Evolutionary conservation across 2,797 vertebrate genomes (phyloP).

Genomic region (Calcarius lapponicus): DNA sequence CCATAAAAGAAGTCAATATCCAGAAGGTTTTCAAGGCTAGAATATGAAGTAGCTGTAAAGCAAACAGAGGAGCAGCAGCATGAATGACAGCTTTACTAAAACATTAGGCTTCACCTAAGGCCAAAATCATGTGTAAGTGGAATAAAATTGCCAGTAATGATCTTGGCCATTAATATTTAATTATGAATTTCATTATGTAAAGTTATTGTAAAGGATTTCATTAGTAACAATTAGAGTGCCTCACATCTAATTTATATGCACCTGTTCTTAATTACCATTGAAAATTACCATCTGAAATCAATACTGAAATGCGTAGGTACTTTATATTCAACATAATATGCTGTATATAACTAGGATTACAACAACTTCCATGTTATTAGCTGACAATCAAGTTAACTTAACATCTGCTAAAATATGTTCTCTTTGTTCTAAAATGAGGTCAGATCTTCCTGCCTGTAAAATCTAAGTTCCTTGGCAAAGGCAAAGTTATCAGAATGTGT

Average conservation of each 20-base stretch:
- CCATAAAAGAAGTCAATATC: not conserved
- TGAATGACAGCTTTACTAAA: constrained; percentile 39
- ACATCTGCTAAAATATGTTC: not conserved
- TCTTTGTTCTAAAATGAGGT: not conserved
- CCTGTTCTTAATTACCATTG: constrained; percentile 66
- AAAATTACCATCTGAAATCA: constrained; percentile 40
- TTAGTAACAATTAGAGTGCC: constrained; percentile 69
- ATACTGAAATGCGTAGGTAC: constrained; percentile 45
- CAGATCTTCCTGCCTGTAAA: not conserved
- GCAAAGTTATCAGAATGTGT: not conserved
- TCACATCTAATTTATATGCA: constrained; percentile 64
- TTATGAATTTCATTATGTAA: constrained; percentile 74
- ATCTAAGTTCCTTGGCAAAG: not conserved
- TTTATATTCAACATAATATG: not conserved
- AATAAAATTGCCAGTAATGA: constrained; percentile 63
- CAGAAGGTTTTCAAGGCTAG: not conserved
- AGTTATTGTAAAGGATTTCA: constrained; percentile 64
- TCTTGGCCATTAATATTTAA: constrained; percentile 72
- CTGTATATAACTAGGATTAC: not conserved
- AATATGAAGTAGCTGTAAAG: not conserved
- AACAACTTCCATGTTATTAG: not conserved
- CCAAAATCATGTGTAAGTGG: constrained; percentile 57
- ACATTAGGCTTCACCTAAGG: constrained; percentile 55
- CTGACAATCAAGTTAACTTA: not conserved
- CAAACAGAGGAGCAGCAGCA: constrained; percentile 14